phyloP scores from a whole-genome alignment of 2,113 vertebrate species.

The Progne subis region DNA sequence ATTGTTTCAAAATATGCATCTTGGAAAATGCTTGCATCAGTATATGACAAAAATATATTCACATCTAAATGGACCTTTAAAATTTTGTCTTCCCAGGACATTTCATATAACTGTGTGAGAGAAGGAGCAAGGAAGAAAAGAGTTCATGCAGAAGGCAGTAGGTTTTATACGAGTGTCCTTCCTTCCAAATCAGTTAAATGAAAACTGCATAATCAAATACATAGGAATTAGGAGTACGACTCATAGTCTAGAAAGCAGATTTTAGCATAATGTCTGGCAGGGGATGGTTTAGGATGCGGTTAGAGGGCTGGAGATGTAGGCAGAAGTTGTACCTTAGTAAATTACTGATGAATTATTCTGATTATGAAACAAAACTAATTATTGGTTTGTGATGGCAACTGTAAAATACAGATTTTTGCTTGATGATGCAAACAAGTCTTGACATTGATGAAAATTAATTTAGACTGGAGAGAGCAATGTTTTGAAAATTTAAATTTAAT shows the following conservation, averaged over 20 bases:
- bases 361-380: not conserved
- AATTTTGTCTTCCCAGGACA: not conserved
- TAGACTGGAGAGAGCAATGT: not conserved
- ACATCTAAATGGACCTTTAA: not conserved
- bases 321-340: not conserved
- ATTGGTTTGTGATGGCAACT: not conserved
- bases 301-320: not conserved
- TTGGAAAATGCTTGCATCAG: not conserved
- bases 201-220: not conserved
- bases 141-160: not conserved
- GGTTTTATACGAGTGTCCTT: not conserved
- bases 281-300: not conserved
- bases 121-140: not conserved
- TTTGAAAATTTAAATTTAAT: not conserved
- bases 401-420: not conserved
- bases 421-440: not conserved
- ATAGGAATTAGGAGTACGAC: not conserved
- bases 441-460: not conserved
- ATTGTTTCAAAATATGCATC: not conserved
- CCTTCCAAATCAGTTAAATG: not conserved
- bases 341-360: not conserved
- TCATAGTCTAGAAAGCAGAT: not conserved
- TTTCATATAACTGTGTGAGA: not conserved
- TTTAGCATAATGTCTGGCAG: not conserved
- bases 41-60: not conserved